A percentile compares a stretch with the other conserved stretches of the same genome.
Conservation (phyloP, 2,113 vertebrate species). For the Tichodroma muraria region DNA sequence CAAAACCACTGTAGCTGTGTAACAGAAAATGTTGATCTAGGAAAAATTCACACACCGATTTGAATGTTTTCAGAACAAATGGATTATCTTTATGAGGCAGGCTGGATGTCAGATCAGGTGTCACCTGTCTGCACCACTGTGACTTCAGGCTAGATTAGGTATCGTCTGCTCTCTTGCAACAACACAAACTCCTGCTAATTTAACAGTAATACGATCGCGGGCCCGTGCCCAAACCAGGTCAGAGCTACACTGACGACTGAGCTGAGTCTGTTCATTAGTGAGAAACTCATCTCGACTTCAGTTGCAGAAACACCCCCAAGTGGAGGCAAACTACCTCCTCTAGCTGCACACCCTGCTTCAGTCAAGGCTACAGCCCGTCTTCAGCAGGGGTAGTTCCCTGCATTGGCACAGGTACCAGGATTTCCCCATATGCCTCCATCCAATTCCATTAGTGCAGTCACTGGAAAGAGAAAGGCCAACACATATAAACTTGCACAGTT, state of each 20-base stretch:
- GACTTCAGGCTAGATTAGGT: constrained; percentile 36
- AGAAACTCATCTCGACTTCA: not conserved
- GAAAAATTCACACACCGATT: not conserved
- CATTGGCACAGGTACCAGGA: not conserved
- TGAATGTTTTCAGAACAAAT: constrained; percentile 48
- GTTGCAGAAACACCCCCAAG: not conserved
- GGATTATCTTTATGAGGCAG: constrained; percentile 1
- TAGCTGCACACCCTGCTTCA: not conserved
- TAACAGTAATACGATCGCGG: not conserved
- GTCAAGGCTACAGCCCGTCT: not conserved
- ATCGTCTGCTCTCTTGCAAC: not conserved
- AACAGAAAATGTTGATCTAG: not conserved
- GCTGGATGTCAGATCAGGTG: constrained; percentile 28
- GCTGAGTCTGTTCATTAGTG: not conserved
- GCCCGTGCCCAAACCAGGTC: not conserved
- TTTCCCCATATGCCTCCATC: not conserved
- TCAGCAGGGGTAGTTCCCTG: not conserved
- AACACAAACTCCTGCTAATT: constrained; percentile 6
- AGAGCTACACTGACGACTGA: not conserved
- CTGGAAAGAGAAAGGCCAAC: not conserved
- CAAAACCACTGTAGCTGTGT: not conserved
- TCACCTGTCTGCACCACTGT: constrained; percentile 3
- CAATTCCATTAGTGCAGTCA: not conserved
- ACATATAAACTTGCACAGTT: not conserved
- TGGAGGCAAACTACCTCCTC: not conserved